A percentile compares a stretch with the other conserved stretches of the same genome.
Evolutionary conservation across 2,888 invertebrate genomes (phyloP).

Genomic region (Micoletzkya japonica): DNA sequence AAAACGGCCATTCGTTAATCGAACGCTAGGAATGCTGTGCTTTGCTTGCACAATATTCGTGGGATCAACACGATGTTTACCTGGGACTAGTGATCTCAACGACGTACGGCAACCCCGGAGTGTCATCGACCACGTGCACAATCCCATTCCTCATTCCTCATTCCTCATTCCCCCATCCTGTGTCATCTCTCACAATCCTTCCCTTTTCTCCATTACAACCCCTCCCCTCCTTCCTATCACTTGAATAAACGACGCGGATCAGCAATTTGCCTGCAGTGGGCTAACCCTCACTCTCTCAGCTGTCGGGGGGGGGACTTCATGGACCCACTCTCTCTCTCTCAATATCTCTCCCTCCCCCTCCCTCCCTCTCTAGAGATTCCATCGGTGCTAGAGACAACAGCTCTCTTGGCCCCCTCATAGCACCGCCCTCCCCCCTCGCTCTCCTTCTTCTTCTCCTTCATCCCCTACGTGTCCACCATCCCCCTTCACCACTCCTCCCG

Average conservation of each 20-base stretch:
- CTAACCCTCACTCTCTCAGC: neutral
- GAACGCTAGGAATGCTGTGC: too few relatives aligned
- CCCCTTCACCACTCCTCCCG: neutral
- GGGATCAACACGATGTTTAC: too few relatives aligned
- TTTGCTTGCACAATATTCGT: too few relatives aligned
- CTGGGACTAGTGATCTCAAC: too few relatives aligned
- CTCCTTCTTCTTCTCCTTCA: neutral
- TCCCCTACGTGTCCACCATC: neutral
- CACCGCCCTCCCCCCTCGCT: neutral
- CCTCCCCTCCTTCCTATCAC: slow-evolving; percentile 13
- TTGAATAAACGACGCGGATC: too few relatives aligned
- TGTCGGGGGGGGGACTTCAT: too few relatives aligned
- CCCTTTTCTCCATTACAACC: too few relatives aligned
- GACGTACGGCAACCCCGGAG: too few relatives aligned
- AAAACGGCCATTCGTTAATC: too few relatives aligned
- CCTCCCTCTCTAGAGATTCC: neutral
- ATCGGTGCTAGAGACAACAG: neutral
- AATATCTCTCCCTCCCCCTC: slow-evolving; percentile 1
- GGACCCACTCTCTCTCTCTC: neutral
- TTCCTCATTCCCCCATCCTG: neutral
- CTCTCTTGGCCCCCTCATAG: neutral
- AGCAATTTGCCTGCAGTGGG: neutral
- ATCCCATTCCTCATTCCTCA: too few relatives aligned
- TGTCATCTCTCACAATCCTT: neutral
- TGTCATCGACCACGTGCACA: too few relatives aligned